These are phyloP conservation scores for Leptodactylus fuscus DNA, from an alignment of 2,113 vertebrate species.

Conservation along the genomic window DNA sequence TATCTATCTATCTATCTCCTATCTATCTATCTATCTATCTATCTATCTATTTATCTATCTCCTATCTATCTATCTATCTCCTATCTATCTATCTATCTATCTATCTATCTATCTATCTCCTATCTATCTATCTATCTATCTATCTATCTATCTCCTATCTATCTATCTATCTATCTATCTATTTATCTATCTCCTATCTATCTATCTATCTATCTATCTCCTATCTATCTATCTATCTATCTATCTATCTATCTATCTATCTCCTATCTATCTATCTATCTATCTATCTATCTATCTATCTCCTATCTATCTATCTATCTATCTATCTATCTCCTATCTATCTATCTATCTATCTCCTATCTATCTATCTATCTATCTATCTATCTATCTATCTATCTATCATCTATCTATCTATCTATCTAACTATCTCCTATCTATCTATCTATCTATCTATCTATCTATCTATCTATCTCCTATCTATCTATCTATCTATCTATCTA, in stretches of 20 bases:
- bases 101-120: too few relatives aligned
- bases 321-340: not conserved
- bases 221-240: not conserved
- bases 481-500: not conserved
- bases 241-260: not conserved
- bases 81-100: too few relatives aligned
- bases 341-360: not conserved
- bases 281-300: not conserved
- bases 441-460: not conserved
- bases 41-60: too few relatives aligned
- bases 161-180: too few relatives aligned
- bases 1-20: too few relatives aligned
- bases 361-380: not conserved
- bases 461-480: not conserved
- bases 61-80: too few relatives aligned
- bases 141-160: too few relatives aligned
- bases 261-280: constrained; percentile 2
- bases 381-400: not conserved
- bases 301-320: not conserved
- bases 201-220: too few relatives aligned
- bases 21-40: too few relatives aligned
- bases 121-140: too few relatives aligned
- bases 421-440: not conserved
- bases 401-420: not conserved
- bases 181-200: too few relatives aligned